phyloP scores from a whole-genome alignment of 2,797 vertebrate species.

The Denticeps clupeoides region DNA sequence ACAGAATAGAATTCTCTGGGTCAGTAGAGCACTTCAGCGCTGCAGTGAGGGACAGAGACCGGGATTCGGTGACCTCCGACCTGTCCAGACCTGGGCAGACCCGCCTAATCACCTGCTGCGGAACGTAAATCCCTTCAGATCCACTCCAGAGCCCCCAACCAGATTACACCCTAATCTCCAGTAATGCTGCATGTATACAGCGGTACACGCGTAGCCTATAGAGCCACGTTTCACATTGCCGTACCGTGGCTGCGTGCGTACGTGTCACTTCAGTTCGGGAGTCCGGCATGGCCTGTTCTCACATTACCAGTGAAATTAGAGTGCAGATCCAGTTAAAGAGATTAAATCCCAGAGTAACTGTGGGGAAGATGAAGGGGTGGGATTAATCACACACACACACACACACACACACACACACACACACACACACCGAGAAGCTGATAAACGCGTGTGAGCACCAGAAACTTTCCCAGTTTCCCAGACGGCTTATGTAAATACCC shows the following conservation, averaged over 20 bases:
- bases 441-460: constrained; percentile 44
- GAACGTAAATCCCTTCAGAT: background rate
- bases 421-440: constrained; percentile 29
- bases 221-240: constrained; percentile 11
- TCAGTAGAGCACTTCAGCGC: too few relatives aligned
- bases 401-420: constrained; percentile 11
- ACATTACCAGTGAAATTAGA: constrained; percentile 37
- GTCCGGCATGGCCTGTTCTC: constrained; percentile 26
- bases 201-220: background rate
- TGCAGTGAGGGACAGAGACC: background rate
- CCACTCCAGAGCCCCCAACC: background rate
- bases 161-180: background rate
- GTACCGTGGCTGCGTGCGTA: background rate
- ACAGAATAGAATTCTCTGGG: too few relatives aligned
- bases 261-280: constrained; percentile 18
- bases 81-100: background rate
- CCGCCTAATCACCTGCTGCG: background rate
- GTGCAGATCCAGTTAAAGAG: constrained; percentile 30
- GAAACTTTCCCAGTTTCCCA: constrained; percentile 53
- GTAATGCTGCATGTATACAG: background rate
- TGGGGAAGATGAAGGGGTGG: background rate
- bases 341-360: constrained; percentile 26
- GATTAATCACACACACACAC: background rate
- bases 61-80: background rate
- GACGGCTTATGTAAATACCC: constrained; percentile 51